Evolutionary conservation across 2,888 invertebrate species (phyloP).

Genomic region (Drosophila leonis): DNA sequence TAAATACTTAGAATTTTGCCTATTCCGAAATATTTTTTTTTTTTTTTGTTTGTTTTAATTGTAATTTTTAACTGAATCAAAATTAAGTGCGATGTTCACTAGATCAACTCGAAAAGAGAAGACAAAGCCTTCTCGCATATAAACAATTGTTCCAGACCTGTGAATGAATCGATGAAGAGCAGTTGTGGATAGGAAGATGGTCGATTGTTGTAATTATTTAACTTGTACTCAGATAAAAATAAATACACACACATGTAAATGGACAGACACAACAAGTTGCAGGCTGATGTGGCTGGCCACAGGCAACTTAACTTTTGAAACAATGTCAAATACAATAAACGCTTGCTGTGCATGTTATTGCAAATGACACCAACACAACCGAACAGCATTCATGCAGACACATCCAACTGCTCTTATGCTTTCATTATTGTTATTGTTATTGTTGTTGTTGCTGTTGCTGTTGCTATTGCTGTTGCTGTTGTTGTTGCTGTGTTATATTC

Average conservation of each 20-base stretch:
- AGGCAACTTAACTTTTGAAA: conserved; percentile 74
- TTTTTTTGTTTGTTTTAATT: neutral
- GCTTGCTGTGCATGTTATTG: conserved; percentile 59
- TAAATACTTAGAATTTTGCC: conserved; percentile 22
- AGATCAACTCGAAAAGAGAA: neutral
- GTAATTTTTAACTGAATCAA: neutral
- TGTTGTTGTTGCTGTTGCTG: neutral
- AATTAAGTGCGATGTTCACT: neutral
- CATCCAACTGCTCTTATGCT: conserved; percentile 14
- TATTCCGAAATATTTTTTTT: conserved; percentile 2
- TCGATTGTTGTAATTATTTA: conserved; percentile 16
- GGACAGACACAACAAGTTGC: conserved; percentile 47
- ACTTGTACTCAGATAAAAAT: conserved; percentile 8
- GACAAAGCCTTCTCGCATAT: neutral
- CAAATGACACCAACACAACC: conserved; percentile 52
- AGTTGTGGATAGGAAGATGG: conserved; percentile 2
- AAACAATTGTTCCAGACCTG: neutral
- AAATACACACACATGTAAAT: conserved; percentile 8
- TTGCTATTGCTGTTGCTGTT: neutral
- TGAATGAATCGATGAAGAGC: neutral
- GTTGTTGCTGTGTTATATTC: conserved; percentile 3
- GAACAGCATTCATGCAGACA: conserved; percentile 29
- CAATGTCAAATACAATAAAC: conserved; percentile 73
- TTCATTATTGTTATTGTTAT: conserved; percentile 1
- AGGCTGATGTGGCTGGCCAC: conserved; percentile 69